Base-by-base conservation (phyloP, 2,113 vertebrate genomes). In the Bostrychus sinensis region DNA sequence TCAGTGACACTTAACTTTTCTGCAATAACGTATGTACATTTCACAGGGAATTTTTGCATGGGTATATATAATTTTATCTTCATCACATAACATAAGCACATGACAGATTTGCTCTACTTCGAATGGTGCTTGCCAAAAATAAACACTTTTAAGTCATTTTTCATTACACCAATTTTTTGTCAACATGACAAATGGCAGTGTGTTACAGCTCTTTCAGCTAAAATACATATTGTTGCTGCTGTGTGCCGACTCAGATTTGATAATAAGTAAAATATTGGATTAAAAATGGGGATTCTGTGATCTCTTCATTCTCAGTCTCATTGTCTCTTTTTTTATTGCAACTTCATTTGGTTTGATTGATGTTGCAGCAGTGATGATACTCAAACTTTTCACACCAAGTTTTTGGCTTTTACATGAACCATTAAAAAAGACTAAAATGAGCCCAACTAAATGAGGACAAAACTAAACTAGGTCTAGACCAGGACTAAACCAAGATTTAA, bases 11-110 rank as follows among this genome's bases (percentile, higher is more conserved):
- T 72, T 82, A 86, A 89, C 58, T 75, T 95, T 91, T 93, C 86
- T 93, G 95, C 95, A 97, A 97, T 97, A 97, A 95, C 82, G 34
- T 78, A 66, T 94, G 92, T 93, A 94, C 91, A 92, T 94, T 94
- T 93, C 91, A 93, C 91, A 91, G 93, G 93, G 92, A 91, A 87
- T 92, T 93, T 55, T 93, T 95, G 95, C 94, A 95, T 95, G 94
- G 93, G 91, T 87, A 87, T 89, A 90, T 86, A 90, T 85, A 48
- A 86, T 92, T 91, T 90, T 89, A 84, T 92, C 87, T 82, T 86
- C 85, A 86, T 91, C 87, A 89, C 90, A 89, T 86, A 58, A 83
- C 86, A 88, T 83, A 84, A 84, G 84, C 82, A 86, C 87, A 91
- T 88, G 80, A 86, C 89, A 86, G 72, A 85, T 86, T 89, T 91